These are phyloP conservation scores for Pseudorhombus dupliciocellatus DNA, from an alignment of 2,113 vertebrate genomes.

Conservation along the genomic window DNA sequence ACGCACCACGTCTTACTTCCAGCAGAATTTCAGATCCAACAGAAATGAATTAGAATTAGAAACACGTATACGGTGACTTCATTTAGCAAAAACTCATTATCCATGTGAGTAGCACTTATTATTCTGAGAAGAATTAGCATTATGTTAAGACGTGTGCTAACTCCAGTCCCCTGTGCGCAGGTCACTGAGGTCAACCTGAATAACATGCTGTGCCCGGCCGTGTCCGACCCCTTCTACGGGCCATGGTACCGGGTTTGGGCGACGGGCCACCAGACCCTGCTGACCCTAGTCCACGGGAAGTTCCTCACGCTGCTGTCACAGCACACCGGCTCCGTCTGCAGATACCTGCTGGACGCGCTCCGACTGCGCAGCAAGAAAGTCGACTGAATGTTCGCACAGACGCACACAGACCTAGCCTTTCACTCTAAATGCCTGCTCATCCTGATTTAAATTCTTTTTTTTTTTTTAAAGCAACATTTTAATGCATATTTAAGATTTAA, in stretches of 20 bases:
- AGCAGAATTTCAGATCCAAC: not conserved
- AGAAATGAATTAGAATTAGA: not conserved
- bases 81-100: conserved; percentile 26
- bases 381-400: conserved; percentile 78
- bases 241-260: conserved; percentile 98
- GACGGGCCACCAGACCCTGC: conserved; percentile 93
- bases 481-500: conserved; percentile 51
- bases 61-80: conserved; percentile 8
- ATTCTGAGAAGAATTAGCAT: not conserved
- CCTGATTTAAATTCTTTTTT: conserved; percentile 7
- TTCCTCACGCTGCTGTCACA: conserved; percentile 88
- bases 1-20: too few species aligned
- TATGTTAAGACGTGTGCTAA: not conserved
- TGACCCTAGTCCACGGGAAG: conserved; percentile 96
- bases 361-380: conserved; percentile 92
- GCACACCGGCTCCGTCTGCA: conserved; percentile 81
- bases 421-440: conserved; percentile 52
- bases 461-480: conserved; percentile 37
- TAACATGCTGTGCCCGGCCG: conserved; percentile 98
- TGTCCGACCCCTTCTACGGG: conserved; percentile 98
- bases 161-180: conserved; percentile 70
- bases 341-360: conserved; percentile 83
- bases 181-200: conserved; percentile 97
- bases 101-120: conserved; percentile 4
- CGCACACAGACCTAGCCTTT: conserved; percentile 33